A percentile compares a stretch with the other conserved stretches of the same genome.
Evolutionary conservation across 1,140 invertebrate species (phyloP).

Genomic region (Calycopis cecrops): DNA sequence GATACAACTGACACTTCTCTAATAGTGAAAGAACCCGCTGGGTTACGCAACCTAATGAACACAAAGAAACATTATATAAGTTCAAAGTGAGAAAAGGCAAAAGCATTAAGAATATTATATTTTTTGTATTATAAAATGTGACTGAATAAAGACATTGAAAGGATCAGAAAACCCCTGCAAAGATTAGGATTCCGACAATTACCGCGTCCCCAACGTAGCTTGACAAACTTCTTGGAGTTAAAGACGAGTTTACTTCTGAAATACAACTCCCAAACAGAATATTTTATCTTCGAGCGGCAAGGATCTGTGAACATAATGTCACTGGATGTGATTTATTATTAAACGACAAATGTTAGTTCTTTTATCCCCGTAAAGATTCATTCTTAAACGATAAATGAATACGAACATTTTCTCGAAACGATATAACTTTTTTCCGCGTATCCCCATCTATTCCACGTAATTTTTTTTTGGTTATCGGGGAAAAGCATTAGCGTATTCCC

Average conservation of each 20-base stretch:
- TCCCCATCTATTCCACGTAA: too few species aligned
- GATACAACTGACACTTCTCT: too few species aligned
- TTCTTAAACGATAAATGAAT: too few species aligned
- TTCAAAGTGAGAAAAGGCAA: constrained; percentile 6
- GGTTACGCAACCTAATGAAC: background rate
- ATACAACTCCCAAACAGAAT: constrained; percentile 31
- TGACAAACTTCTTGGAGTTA: constrained; percentile 22
- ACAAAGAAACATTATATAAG: background rate
- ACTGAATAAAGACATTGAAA: too few species aligned
- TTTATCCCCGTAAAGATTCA: too few species aligned
- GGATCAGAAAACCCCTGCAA: constrained; percentile 2
- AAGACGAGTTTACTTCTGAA: constrained; percentile 28
- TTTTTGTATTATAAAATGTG: too few species aligned
- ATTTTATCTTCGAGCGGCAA: constrained; percentile 24
- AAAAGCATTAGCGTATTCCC: too few species aligned
- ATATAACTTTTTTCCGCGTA: too few species aligned
- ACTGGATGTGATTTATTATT: constrained; percentile 13
- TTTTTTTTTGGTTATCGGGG: too few species aligned
- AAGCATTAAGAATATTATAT: too few species aligned
- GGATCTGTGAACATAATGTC: constrained; percentile 15
- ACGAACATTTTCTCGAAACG: too few species aligned
- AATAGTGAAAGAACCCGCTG: too few species aligned
- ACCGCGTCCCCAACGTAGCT: constrained; percentile 19
- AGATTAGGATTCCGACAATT: constrained; percentile 21
- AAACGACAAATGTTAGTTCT: background rate